Base-by-base conservation (phyloP, 1,140 invertebrate genomes). In the Holcopasites calliopsidis region DNA sequence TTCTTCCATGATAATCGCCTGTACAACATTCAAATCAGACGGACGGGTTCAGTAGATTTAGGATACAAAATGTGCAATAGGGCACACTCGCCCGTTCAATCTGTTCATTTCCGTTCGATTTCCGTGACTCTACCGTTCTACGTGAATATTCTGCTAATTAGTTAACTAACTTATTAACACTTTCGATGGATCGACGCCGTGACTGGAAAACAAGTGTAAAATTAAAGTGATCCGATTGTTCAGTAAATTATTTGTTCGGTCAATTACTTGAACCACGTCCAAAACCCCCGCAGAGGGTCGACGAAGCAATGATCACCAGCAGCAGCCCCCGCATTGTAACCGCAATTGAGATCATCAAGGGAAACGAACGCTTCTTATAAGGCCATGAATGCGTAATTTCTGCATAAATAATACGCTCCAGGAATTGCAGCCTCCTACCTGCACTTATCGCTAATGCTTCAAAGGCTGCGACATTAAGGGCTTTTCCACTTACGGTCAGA, bases 1-100 rank as follows among this genome's bases (percentile, higher is more conserved):
- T 72, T 71, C 50, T 71, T 77, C 50, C 47, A 31, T 50, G 38
- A 80, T 83, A 80, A 83, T 82, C 47, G 28, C 18, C 58, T 77
- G 23, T 49, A 6, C 57, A 77, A 71, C 58, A 65, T 70, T 70
- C 26, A 33, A 70, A 80, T 74, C 49, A 71, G 40, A 69, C 2
- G 49, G 35, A 42, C 50, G n/a, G 31, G 18, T 26, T 40, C 31
- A 49, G 42, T 44, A n/a, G 26, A 13, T 47, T 35, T 49, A 23
- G n/a, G 11, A 26, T 21, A 18, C 11, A 2, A 0, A 3, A 35
- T 58, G 33, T 11, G n/a, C n/a, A n/a, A n/a, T n/a, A n/a, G 28
- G 5, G 4, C 8, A 2, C 23, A 6, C 11, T 13, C 18, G 8
- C 28, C 16, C 2, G 50, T 55, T 38, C 13, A 18, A 28, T 54